Percentiles rank a stretch among this genome's conserved stretches.
phyloP scores from a whole-genome alignment of 2,797 vertebrate genomes.

The Erpetoichthys calabaricus region DNA sequence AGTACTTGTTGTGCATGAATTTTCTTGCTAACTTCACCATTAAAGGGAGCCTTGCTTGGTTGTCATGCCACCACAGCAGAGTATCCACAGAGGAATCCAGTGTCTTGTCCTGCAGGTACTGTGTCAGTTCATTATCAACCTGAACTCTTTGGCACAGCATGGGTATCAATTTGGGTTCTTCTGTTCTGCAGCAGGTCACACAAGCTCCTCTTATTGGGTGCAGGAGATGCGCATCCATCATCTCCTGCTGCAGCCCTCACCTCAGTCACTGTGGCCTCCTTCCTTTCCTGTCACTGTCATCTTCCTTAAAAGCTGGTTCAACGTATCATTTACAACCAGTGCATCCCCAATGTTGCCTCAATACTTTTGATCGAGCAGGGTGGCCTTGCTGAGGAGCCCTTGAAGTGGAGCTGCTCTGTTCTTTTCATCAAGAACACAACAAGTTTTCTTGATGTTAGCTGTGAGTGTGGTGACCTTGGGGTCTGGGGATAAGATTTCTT shows the following conservation, averaged over 20 bases:
- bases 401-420: constrained; percentile 12
- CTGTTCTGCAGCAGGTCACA: constrained; percentile 6
- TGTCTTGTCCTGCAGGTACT: constrained; percentile 12
- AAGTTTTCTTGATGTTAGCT: constrained; percentile 9
- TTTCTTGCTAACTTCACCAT: constrained; percentile 16
- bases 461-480: constrained; percentile 10
- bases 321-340: constrained; percentile 8
- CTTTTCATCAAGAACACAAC: constrained; percentile 10
- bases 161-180: constrained; percentile 2
- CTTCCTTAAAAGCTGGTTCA: constrained; percentile 10
- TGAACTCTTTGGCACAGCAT: constrained; percentile 12
- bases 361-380: constrained; percentile 8
- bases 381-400: constrained; percentile 13
- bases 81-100: constrained; percentile 13
- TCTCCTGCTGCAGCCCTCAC: constrained; percentile 1
- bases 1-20: constrained; percentile 16
- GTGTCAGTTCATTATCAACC: constrained; percentile 17
- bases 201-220: constrained; percentile 5
- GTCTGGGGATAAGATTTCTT: constrained; percentile 4
- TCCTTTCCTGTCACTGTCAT: constrained; percentile 4
- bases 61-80: constrained; percentile 18
- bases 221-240: constrained; percentile 1
- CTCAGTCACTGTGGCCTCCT: constrained; percentile 1
- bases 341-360: constrained; percentile 8
- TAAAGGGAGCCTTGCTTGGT: constrained; percentile 12